Base-by-base conservation (phyloP, 2,797 vertebrate species). In the Protosalanx chinensis region DNA sequence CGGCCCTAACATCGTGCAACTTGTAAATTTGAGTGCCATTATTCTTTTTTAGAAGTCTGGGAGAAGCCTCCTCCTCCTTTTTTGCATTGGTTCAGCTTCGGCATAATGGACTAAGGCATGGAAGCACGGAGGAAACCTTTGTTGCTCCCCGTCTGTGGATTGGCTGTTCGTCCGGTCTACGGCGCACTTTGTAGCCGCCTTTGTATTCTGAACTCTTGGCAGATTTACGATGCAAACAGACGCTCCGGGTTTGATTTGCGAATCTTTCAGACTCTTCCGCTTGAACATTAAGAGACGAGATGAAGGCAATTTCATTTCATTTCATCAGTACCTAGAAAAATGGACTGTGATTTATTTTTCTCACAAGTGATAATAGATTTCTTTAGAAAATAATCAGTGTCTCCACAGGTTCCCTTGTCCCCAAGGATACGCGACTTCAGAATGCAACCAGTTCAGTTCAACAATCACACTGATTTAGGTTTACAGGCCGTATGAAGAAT, bases 1-100 rank as follows among this genome's bases (percentile, higher is more conserved):
- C 78, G 62, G 76, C 86, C 79, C 81, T 82, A 90, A 88, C 84
- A 88, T 86, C 82, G 79, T 82, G 85, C 88, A 91, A 88, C 82
- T 82, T 87, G 81, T 82, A 88, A 87, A 91, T 82, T 80, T 37
- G 76, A 71, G 79, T 65, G 76, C 80, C 79, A 85, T 90, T 89
- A 84, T 88, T 90, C 85, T 91, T 85, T 85, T 69, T 75, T 57
- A 35, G 67, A 77, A 75, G 67, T 80, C 46, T 72, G 78, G 37
- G 3, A 72, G 37, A 4, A 72, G 73, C 66, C 56, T 71, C 67
- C 80, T 83, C 23, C 23, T 27, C 23, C 23, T 27, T 77, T 78
- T 82, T 81, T 80, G 76, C 81, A 85, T 89, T 88, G 81, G 79
- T 79, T 64, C 73, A 72, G 76, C 70, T 83, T 30, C 5, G 71